Evolutionary conservation across 1,140 invertebrate genomes (phyloP), one percentile per base, ranked within the genome.

Genomic region (Hycleus cichorii): DNA sequence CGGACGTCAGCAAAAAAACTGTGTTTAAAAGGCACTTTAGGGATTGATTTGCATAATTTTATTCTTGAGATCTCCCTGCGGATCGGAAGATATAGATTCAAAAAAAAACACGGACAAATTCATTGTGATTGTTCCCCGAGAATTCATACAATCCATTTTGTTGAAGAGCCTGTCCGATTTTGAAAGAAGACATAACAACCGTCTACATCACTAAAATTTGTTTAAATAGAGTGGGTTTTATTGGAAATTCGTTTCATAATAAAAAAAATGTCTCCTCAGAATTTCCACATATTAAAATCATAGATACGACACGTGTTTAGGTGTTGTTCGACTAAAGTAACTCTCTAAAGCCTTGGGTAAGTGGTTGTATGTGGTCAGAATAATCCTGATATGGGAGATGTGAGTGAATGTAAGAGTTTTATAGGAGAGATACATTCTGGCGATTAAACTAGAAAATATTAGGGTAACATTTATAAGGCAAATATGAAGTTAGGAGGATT

Each of bases 31-130:
- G 56, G 56, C 47, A 58, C 45, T 58, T 58, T 38, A 48, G 49
- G 56, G 44, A 58, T 58, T 58, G 56, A 58, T 58, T 58, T 58
- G 47, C 56, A 58, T 58, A 58, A 58, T 58, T 58, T 50, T 58
- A 58, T 58, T 58, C 56, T 27, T 42, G 42, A 51, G 56, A 50
- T 58, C 49, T 58, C 56, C 48, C 47, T 9, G 32, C 32, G 38
- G 56, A 11, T 38, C 7, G 9, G 18, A 2, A 12, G 51, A 53
- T 53, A 53, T 53, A 53, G 54, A 57, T 48, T 57, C 46, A 32
- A 32, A 32, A 32, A 32, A 32, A 32, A 32, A 32, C 32, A 32
- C 32, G 32, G 7, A 32, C 32, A 3, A 32, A 7, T 32, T 32
- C 32, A 32, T 32, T 32, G 1, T 18, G 18, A 4, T 32, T 32